phyloP scores from a whole-genome alignment of 2,888 invertebrate species.

The Abrostola triplasia region DNA sequence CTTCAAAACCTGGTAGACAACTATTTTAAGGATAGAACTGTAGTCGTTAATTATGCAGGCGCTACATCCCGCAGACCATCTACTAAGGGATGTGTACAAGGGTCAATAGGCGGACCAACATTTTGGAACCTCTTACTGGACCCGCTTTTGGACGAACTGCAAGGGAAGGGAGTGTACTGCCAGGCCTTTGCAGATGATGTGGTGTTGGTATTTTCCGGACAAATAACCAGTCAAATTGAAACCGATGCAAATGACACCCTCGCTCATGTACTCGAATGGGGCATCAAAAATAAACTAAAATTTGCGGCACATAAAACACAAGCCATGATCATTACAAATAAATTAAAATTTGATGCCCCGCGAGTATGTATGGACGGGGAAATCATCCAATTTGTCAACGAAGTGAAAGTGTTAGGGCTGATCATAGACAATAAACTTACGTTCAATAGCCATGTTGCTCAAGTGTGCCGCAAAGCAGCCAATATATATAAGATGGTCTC shows the following conservation, averaged over 20 bases:
- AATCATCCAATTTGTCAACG: background rate
- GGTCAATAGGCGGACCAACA: conserved; percentile 39
- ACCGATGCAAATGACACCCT: background rate
- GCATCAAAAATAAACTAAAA: background rate
- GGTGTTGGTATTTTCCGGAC: too few species aligned
- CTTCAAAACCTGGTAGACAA: too few species aligned
- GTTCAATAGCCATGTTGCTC: background rate
- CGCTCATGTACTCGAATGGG: background rate
- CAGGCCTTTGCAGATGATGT: too few species aligned
- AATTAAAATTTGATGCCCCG: background rate
- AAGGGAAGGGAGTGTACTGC: too few species aligned
- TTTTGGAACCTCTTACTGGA: conserved; percentile 39
- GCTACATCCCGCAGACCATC: conserved; percentile 25
- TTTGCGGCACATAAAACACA: background rate
- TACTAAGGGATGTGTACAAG: conserved; percentile 41
- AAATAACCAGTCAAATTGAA: too few species aligned
- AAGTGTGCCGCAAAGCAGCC: background rate
- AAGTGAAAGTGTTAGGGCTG: too few species aligned
- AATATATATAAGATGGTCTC: background rate
- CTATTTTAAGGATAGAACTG: too few species aligned
- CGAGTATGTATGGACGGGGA: background rate
- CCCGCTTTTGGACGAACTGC: conserved; percentile 8
- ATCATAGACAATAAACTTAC: background rate
- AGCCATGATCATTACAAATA: background rate
- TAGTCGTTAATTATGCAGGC: background rate